Evolutionary conservation across 1,140 invertebrate species (phyloP).

Genomic region (Caenorhabditis briggsae): DNA sequence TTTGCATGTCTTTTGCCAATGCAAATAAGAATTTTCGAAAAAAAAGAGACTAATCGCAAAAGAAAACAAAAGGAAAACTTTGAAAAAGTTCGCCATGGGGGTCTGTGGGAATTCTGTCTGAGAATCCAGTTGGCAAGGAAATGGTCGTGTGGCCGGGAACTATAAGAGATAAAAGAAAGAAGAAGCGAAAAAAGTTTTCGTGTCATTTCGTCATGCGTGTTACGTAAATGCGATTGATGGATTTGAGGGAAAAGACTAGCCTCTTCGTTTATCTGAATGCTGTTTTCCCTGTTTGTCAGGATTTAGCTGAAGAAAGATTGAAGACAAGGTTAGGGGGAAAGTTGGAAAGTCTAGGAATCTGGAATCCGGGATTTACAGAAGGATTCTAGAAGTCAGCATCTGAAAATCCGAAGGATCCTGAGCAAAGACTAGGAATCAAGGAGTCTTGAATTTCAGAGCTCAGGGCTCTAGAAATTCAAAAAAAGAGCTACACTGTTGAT

Average conservation of each 20-base stretch:
- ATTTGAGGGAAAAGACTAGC: neutral
- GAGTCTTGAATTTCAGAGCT: no score
- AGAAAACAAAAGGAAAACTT: slow-evolving; percentile 23
- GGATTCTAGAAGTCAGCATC: no score
- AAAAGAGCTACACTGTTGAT: no score
- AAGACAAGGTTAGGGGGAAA: neutral
- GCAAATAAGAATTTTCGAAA: neutral
- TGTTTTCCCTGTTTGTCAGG: neutral
- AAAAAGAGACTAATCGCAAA: slow-evolving; percentile 14
- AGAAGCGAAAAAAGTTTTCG: slow-evolving; percentile 37
- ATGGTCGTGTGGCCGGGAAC: neutral
- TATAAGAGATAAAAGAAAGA: neutral
- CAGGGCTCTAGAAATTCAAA: no score
- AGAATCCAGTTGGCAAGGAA: slow-evolving; percentile 10
- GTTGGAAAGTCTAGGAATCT: no score
- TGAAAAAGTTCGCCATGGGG: neutral
- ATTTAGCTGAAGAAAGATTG: neutral
- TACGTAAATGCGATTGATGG: slow-evolving; percentile 53
- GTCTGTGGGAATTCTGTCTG: neutral
- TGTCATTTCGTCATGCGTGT: slow-evolving; percentile 48
- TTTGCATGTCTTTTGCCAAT: slow-evolving; percentile 28
- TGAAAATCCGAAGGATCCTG: no score
- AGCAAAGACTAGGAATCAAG: no score
- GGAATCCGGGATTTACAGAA: no score
- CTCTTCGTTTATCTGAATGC: neutral